Percentiles rank a stretch among this genome's conserved stretches.
phyloP scores from a whole-genome alignment of 2,888 invertebrate species.

The Crematogaster levior region DNA sequence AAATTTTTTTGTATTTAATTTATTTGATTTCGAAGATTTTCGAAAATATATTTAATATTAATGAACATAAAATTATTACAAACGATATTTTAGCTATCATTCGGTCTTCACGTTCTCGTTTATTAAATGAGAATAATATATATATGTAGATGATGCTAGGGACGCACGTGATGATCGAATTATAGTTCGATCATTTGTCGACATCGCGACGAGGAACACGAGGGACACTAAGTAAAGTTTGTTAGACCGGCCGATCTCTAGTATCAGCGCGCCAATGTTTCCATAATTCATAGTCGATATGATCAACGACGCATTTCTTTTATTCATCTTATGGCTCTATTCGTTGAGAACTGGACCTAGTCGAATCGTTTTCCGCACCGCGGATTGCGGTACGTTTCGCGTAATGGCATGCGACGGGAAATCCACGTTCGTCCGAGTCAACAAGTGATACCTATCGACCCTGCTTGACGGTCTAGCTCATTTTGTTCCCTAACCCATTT shows the following conservation, averaged over 20 bases:
- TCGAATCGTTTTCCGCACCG: conserved; percentile 53
- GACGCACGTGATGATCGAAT: conserved; percentile 35
- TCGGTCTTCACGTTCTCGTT: neutral
- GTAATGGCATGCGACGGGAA: conserved; percentile 58
- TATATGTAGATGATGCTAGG: conserved; percentile 28
- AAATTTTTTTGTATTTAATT: neutral
- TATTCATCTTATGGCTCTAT: conserved; percentile 69
- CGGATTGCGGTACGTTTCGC: conserved; percentile 26
- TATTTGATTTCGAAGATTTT: neutral
- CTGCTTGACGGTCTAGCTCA: conserved; percentile 18
- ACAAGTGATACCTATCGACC: conserved; percentile 72
- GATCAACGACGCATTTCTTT: conserved; percentile 62
- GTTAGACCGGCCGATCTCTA: conserved; percentile 50
- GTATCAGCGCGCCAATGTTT: conserved; percentile 34
- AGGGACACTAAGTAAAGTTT: conserved; percentile 42
- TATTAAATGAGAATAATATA: neutral
- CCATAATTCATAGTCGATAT: conserved; percentile 68
- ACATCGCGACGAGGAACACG: conserved; percentile 41
- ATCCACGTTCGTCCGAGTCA: conserved; percentile 63
- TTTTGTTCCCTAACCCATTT: neutral
- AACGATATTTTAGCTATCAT: neutral
- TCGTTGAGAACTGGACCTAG: conserved; percentile 56
- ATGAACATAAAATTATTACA: neutral
- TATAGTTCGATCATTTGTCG: conserved; percentile 21
- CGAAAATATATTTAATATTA: neutral